Percentiles rank a stretch among this genome's conserved stretches.
These are phyloP conservation scores for Bursaphelenchus mucronatus DNA, from an alignment of 1,140 invertebrate genomes.

Conservation along the genomic window DNA sequence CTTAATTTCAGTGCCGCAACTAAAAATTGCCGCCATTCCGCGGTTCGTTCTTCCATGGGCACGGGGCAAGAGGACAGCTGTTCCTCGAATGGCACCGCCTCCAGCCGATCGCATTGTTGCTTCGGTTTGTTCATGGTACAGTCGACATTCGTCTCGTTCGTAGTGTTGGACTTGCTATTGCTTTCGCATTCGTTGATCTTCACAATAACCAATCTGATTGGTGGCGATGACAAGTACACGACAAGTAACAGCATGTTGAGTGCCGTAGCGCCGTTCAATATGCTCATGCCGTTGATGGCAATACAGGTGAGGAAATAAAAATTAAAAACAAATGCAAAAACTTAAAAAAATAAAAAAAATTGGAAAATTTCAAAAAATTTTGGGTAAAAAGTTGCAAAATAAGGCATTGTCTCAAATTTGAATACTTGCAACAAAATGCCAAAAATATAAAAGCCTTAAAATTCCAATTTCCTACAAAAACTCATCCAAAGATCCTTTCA, in stretches of 20 bases:
- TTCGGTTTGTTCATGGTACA: constrained; percentile 29
- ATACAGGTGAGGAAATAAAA: not conserved
- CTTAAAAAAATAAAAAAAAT: no score
- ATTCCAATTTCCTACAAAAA: not conserved
- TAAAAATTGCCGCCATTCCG: no score
- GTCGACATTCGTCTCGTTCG: constrained; percentile 26
- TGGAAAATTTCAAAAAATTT: no score
- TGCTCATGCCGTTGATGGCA: constrained; percentile 20
- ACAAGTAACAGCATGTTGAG: constrained; percentile 1
- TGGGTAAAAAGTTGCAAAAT: not conserved
- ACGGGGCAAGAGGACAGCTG: no score
- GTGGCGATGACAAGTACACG: not conserved
- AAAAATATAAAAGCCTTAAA: not conserved
- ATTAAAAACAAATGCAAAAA: no score
- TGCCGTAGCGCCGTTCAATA: constrained; percentile 2
- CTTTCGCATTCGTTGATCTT: constrained; percentile 21
- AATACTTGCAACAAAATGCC: not conserved
- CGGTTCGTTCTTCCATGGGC: no score
- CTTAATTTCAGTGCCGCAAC: no score
- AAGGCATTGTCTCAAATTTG: not conserved
- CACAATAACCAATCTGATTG: constrained; percentile 27
- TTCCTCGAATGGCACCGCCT: not conserved
- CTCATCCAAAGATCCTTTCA: not conserved
- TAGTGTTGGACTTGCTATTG: constrained; percentile 24
- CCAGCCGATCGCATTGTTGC: not conserved